These are phyloP conservation scores for Hydroisotoma schaefferi DNA, from an alignment of 2,888 invertebrate species.

Conservation along the genomic window DNA sequence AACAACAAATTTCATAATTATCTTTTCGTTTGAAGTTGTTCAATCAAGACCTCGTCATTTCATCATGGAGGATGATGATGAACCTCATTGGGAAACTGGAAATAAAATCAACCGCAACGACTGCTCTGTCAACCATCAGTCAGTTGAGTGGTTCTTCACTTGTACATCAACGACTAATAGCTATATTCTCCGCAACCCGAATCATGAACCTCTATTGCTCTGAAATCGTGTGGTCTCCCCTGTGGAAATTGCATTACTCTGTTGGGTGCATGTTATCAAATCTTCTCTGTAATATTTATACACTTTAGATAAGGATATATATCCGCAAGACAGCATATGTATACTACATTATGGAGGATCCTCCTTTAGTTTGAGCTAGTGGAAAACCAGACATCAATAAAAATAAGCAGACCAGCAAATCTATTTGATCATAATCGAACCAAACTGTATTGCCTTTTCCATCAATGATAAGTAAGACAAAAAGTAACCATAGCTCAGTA, in stretches of 20 bases:
- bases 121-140: constrained; percentile 1
- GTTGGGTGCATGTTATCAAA: constrained; percentile 8
- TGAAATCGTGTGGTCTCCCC: background rate
- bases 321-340: too few relatives aligned
- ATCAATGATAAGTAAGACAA: too few relatives aligned
- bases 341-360: too few relatives aligned
- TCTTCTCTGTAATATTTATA: constrained; percentile 1
- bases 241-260: constrained; percentile 10
- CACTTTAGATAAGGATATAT: too few relatives aligned
- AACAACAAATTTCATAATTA: constrained; percentile 14
- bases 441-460: too few relatives aligned
- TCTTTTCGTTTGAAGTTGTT: constrained; percentile 14
- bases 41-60: constrained; percentile 11
- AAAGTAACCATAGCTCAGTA: too few relatives aligned
- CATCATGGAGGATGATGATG: too few relatives aligned
- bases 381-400: too few relatives aligned
- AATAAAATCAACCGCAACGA: constrained; percentile 12
- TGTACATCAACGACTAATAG: constrained; percentile 2
- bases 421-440: too few relatives aligned
- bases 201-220: background rate
- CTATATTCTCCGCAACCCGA: too few relatives aligned
- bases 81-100: background rate
- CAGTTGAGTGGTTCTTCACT: constrained; percentile 1
- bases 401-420: too few relatives aligned
- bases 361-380: too few relatives aligned